Evolutionary conservation across 1,140 invertebrate genomes (phyloP), one percentile per base, ranked within the genome.

Genomic region (Charaxes varanes): DNA sequence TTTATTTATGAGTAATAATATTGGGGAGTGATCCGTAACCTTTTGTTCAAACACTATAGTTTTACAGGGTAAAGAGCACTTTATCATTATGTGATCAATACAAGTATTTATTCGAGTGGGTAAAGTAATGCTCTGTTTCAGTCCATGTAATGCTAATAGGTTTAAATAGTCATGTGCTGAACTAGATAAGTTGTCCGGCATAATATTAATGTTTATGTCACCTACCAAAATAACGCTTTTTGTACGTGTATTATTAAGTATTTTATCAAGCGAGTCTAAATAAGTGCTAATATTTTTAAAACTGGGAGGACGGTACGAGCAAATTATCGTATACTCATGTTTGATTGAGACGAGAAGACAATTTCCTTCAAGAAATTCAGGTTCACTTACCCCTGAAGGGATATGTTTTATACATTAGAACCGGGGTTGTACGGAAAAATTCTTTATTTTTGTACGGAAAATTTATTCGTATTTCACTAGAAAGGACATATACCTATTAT

Each of bases 271-370:
- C 6, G 33, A 37, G 2, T 37, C 27, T 10, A 49, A 32, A 13
- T 49, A 49, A 7, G 10, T 41, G 1, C n/a, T 11, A 6, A 35
- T 18, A 43, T 35, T 46, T 15, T 5, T 33, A 46, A 40, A 46
- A 23, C 35, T 23, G 2, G 43, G 34, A n/a, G 40, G 47, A 1
- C 47, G 34, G 10, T 50, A 50, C 6, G 47, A 17, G 24, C 44
- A 40, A 27, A 50, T 17, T 8, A 49, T 26, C 10, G 38, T 37
- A 22, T 27, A 27, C 14, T 42, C 22, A 6, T 8, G n/a, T 18
- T 21, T 17, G 6, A 49, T 32, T 1, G 13, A 12, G 4, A 49
- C 2, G 4, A 36, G 21, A n/a, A 51, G 27, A 31, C 48, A 51
- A 15, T 45, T 51, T 3, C 48, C 48, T 11, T 51, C 48, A 0